phyloP scores from a whole-genome alignment of 2,797 vertebrate genomes.

The Thaleichthys pacificus region DNA sequence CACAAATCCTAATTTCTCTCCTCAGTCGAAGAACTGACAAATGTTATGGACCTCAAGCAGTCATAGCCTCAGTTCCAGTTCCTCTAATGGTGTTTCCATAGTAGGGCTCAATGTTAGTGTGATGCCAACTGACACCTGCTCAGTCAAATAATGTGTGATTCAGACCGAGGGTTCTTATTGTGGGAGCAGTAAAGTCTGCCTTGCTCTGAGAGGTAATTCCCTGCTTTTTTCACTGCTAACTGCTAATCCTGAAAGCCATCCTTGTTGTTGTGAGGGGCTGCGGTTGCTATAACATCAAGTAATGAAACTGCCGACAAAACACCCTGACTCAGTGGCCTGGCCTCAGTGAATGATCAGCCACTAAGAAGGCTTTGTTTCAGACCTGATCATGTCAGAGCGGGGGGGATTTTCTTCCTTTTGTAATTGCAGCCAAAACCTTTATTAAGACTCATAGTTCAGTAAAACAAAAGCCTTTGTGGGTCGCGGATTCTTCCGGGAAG shows the following conservation, averaged over 20 bases:
- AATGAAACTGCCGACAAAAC: not conserved
- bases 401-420: slow-evolving; percentile 1
- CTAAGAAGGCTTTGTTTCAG: slow-evolving; percentile 10
- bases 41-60: not conserved
- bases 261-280: not conserved
- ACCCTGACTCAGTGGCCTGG: not conserved
- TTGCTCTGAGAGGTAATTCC: not conserved
- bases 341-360: slow-evolving; percentile 3
- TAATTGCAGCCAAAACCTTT: slow-evolving; percentile 15
- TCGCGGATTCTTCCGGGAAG: slow-evolving; percentile 6
- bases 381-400: not conserved
- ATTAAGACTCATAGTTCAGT: slow-evolving; percentile 14
- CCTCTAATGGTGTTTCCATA: not conserved
- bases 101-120: slow-evolving; percentile 1
- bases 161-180: not conserved
- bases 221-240: not conserved
- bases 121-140: not conserved
- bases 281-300: not conserved
- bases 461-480: slow-evolving; percentile 9
- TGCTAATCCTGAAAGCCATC: not conserved
- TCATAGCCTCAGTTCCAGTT: not conserved
- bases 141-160: not conserved
- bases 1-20: not conserved
- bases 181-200: not conserved
- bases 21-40: not conserved